Conservation (phyloP, 2,888 invertebrate species). For the Caenorhabditis sinica region DNA sequence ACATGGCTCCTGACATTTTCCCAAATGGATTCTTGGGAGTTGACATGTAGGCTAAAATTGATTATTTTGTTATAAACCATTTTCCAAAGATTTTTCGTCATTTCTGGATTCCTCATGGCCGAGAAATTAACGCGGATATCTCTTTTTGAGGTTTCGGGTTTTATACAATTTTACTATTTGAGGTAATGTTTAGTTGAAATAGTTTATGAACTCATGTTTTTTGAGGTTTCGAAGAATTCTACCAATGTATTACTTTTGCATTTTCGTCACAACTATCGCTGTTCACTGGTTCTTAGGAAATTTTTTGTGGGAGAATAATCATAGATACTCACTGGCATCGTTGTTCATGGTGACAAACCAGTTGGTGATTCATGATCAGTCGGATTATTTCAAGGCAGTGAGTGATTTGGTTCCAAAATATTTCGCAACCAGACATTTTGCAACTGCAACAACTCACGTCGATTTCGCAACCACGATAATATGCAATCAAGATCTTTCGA, state of each 20-base stretch:
- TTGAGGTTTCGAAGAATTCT: conserved; percentile 36
- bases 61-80: too few relatives aligned
- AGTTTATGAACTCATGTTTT: too few relatives aligned
- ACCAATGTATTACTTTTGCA: conserved; percentile 49
- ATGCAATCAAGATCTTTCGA: too few relatives aligned
- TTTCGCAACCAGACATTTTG: too few relatives aligned
- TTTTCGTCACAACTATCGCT: conserved; percentile 3
- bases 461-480: too few relatives aligned
- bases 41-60: conserved; percentile 35
- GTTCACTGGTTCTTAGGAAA: conserved; percentile 31
- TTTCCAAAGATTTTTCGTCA: conserved; percentile 54
- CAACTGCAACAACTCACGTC: too few relatives aligned
- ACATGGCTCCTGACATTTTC: conserved; percentile 47
- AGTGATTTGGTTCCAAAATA: too few relatives aligned
- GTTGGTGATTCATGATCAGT: too few relatives aligned
- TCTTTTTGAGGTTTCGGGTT: not conserved
- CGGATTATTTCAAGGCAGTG: too few relatives aligned
- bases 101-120: conserved; percentile 61
- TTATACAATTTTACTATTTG: conserved; percentile 29
- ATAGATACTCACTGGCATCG: conserved; percentile 50
- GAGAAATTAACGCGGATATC: conserved; percentile 16
- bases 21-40: conserved; percentile 59
- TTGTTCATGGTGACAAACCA: conserved; percentile 56
- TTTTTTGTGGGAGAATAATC: conserved; percentile 45
- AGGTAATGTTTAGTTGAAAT: not conserved